phyloP scores from a whole-genome alignment of 1,140 invertebrate species.

The Drosophila serrata region DNA sequence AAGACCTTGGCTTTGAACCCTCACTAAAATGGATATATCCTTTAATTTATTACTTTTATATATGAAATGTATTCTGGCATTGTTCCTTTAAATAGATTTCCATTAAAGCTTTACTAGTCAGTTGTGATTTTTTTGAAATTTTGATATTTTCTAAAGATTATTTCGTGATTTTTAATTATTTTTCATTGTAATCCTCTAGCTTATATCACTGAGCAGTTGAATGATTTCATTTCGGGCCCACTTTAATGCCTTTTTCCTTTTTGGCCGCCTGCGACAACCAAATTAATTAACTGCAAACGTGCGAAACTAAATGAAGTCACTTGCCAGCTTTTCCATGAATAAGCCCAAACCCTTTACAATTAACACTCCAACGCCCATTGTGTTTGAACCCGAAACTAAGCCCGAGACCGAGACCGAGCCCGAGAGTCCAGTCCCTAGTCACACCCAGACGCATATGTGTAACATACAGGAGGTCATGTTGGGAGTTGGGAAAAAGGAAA shows the following conservation, averaged over 20 bases:
- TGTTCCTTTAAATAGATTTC: background rate
- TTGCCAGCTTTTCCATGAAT: slow-evolving; percentile 22
- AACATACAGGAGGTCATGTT: slow-evolving; percentile 36
- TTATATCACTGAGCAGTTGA: background rate
- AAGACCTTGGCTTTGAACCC: slow-evolving; percentile 15
- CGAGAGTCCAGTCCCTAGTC: background rate
- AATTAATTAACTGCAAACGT: slow-evolving; percentile 78
- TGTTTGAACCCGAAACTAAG: slow-evolving; percentile 20
- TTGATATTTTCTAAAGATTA: no score
- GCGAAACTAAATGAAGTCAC: slow-evolving; percentile 73
- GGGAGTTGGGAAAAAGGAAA: slow-evolving; percentile 27
- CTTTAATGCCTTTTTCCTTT: slow-evolving; percentile 4
- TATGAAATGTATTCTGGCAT: no score
- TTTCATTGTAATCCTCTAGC: background rate
- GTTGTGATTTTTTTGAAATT: no score
- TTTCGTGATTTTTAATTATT: no score
- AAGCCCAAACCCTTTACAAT: slow-evolving; percentile 59
- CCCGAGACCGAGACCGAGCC: slow-evolving; percentile 13
- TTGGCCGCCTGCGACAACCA: slow-evolving; percentile 15
- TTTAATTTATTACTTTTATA: slow-evolving; percentile 4
- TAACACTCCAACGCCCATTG: slow-evolving; percentile 58
- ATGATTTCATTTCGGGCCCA: slow-evolving; percentile 24
- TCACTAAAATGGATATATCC: background rate
- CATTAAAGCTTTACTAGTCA: background rate
- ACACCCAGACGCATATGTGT: slow-evolving; percentile 38